These are phyloP conservation scores for Sternarchorhynchus goeldii DNA, from an alignment of 2,797 vertebrate genomes.

Conservation along the genomic window DNA sequence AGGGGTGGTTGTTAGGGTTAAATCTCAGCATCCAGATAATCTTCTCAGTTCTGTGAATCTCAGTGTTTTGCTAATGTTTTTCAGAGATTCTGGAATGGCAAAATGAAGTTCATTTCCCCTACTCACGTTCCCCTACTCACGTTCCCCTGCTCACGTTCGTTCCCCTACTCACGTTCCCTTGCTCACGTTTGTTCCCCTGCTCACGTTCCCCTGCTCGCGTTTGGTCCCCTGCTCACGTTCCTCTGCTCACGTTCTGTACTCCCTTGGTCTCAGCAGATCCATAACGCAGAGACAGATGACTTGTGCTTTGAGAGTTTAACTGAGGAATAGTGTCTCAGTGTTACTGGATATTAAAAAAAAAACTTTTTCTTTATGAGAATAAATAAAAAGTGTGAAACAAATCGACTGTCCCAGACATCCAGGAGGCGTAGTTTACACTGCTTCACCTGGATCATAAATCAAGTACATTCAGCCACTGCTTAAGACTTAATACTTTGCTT, in stretches of 20 bases:
- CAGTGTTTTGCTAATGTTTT: conserved; percentile 55
- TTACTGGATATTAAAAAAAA: background rate
- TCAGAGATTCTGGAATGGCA: background rate
- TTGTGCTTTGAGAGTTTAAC: background rate
- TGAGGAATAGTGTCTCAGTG: background rate
- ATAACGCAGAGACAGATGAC: background rate
- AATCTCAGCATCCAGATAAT: conserved; percentile 42
- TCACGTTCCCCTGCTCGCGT: no score
- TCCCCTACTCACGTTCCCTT: background rate
- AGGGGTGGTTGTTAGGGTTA: conserved; percentile 51
- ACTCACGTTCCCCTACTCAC: background rate
- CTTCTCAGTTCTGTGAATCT: conserved; percentile 5
- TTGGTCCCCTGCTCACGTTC: no score
- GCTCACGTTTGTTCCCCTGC: background rate
- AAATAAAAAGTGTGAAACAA: background rate
- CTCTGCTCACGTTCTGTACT: background rate
- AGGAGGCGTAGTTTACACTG: no score
- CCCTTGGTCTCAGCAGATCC: no score
- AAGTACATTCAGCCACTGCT: no score
- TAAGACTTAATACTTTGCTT: no score
- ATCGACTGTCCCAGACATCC: no score
- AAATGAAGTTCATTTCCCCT: background rate
- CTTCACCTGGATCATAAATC: no score
- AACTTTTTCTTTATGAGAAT: no score
- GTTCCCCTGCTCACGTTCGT: background rate